Evolutionary conservation across 2,113 vertebrate genomes (phyloP).

Genomic region (Speoplatyrhinus poulsoni): DNA sequence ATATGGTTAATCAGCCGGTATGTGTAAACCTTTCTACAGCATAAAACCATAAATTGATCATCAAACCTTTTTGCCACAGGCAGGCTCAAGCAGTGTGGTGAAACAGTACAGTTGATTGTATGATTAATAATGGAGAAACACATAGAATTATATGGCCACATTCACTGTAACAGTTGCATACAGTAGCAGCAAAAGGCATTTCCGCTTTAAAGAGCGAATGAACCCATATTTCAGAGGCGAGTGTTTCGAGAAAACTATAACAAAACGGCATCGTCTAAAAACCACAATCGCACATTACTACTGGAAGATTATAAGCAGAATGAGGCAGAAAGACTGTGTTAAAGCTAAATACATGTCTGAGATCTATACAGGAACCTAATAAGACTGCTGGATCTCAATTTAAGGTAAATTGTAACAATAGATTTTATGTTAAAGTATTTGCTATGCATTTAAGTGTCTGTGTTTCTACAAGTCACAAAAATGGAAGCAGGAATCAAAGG

Average conservation of each 20-base stretch:
- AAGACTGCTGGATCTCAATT: slow-evolving; percentile 35
- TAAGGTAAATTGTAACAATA: slow-evolving; percentile 44
- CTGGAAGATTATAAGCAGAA: background rate
- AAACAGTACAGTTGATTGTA: background rate
- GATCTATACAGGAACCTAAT: slow-evolving; percentile 31
- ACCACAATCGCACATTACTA: background rate
- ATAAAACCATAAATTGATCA: background rate
- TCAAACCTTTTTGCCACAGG: background rate
- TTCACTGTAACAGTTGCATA: background rate
- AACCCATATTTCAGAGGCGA: background rate
- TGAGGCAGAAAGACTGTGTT: background rate
- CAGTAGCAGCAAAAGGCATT: slow-evolving; percentile 13
- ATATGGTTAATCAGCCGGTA: too few relatives aligned
- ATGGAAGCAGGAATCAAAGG: slow-evolving; percentile 35
- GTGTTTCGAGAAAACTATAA: background rate
- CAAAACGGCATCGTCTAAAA: background rate
- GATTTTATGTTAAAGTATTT: slow-evolving; percentile 46
- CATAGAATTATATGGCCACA: background rate
- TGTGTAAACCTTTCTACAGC: too few relatives aligned
- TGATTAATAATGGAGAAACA: background rate
- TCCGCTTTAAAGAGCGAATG: slow-evolving; percentile 2
- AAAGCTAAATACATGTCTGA: slow-evolving; percentile 43
- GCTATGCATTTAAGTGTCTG: slow-evolving; percentile 4
- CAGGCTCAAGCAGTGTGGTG: background rate
- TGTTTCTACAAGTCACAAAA: slow-evolving; percentile 1